A percentile compares a stretch with the other conserved stretches of the same genome.
Conservation (phyloP, 2,888 invertebrate species). For the Drosophila robusta region DNA sequence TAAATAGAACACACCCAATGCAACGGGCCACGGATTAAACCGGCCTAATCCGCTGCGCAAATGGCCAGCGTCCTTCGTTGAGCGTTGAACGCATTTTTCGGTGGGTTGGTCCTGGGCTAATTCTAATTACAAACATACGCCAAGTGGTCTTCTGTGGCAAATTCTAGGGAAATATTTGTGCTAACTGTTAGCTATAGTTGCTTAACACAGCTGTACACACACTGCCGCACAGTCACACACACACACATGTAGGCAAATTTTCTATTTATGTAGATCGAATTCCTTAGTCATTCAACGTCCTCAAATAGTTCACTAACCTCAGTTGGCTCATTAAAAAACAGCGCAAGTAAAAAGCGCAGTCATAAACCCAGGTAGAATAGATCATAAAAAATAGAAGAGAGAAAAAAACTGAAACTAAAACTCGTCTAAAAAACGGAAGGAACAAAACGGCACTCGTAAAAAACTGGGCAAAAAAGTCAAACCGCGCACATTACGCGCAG, state of each 20-base stretch:
- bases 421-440: constrained; percentile 68
- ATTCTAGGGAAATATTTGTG: constrained; percentile 33
- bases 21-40: constrained; percentile 51
- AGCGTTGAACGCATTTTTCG: constrained; percentile 22
- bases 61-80: constrained; percentile 26
- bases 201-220: constrained; percentile 33
- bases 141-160: constrained; percentile 20
- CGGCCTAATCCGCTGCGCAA: constrained; percentile 58
- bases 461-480: constrained; percentile 74
- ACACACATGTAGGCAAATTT: neutral
- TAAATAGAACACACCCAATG: constrained; percentile 43
- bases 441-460: constrained; percentile 44
- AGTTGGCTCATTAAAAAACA: constrained; percentile 52
- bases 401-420: constrained; percentile 1
- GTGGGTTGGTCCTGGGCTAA: constrained; percentile 71
- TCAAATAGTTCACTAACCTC: constrained; percentile 49
- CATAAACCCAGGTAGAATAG: constrained; percentile 52
- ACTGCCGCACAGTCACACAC: neutral
- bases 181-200: constrained; percentile 1
- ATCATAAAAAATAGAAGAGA: constrained; percentile 13
- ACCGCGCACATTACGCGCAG: constrained; percentile 55
- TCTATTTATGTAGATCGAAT: neutral
- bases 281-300: constrained; percentile 18
- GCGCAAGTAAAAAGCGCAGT: constrained; percentile 21
- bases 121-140: constrained; percentile 71